These are phyloP conservation scores for Morinoia aosen DNA, from an alignment of 2,888 invertebrate species.

Conservation along the genomic window DNA sequence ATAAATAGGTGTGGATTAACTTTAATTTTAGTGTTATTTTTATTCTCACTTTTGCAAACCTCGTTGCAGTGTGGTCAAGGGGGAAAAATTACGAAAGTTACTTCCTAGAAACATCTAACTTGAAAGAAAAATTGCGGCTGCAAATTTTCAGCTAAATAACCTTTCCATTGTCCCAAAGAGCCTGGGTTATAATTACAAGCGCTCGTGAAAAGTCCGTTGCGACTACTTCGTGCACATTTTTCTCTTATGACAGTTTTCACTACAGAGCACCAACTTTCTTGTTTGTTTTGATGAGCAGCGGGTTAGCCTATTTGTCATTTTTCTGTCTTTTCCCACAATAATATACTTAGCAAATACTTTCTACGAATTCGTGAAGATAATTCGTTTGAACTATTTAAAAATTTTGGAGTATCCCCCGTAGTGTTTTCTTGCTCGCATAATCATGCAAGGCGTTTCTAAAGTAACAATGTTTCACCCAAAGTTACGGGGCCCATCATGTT, in stretches of 20 bases:
- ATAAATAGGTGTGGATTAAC: too few relatives aligned
- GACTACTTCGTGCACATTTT: not conserved
- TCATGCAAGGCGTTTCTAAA: not conserved
- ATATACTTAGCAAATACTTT: not conserved
- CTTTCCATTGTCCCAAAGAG: not conserved
- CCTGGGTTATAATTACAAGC: not conserved
- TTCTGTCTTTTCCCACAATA: not conserved
- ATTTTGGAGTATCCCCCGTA: not conserved
- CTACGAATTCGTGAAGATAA: not conserved
- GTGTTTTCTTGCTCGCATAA: not conserved
- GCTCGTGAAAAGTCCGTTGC: not conserved
- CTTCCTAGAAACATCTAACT: not conserved
- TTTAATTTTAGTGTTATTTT: too few relatives aligned
- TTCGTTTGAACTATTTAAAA: not conserved
- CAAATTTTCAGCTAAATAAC: not conserved
- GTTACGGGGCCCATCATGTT: not conserved
- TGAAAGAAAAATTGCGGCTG: not conserved
- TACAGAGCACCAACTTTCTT: not conserved
- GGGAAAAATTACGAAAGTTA: too few relatives aligned
- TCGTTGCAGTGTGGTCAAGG: too few relatives aligned
- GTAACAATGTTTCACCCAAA: not conserved
- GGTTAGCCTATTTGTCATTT: not conserved
- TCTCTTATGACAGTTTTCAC: not conserved
- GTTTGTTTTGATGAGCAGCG: not conserved
- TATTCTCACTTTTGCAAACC: too few relatives aligned